These are phyloP conservation scores for Tridacna gigas DNA, from an alignment of 2,888 invertebrate species.

Conservation along the genomic window DNA sequence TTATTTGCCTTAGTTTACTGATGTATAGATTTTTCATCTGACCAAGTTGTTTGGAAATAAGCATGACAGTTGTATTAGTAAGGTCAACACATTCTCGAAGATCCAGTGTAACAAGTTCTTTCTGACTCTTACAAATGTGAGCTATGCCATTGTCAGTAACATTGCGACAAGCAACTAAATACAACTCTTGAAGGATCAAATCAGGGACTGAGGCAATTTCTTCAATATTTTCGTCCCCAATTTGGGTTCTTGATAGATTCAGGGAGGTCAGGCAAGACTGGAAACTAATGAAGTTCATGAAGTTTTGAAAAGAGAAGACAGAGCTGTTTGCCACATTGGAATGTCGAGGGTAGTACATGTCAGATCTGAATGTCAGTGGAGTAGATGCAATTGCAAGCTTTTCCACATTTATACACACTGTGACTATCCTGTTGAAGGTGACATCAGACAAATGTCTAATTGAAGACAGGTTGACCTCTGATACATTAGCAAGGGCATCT, in stretches of 20 bases:
- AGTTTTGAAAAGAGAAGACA: slow-evolving; percentile 90
- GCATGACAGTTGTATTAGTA: slow-evolving; percentile 88
- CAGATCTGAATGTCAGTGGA: slow-evolving; percentile 90
- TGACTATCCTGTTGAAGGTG: slow-evolving; percentile 89
- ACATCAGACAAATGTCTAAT: slow-evolving; percentile 91
- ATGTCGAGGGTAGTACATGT: slow-evolving; percentile 86
- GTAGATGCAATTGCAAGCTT: slow-evolving; percentile 89
- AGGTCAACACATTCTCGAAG: slow-evolving; percentile 89
- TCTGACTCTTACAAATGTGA: slow-evolving; percentile 87
- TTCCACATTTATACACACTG: slow-evolving; percentile 88
- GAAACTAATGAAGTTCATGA: slow-evolving; percentile 87
- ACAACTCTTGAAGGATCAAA: slow-evolving; percentile 87
- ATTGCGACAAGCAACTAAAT: slow-evolving; percentile 88
- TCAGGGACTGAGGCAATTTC: slow-evolving; percentile 86
- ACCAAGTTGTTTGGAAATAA: slow-evolving; percentile 88
- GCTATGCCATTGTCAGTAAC: slow-evolving; percentile 88
- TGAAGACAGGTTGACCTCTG: slow-evolving; percentile 88
- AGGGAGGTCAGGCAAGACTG: slow-evolving; percentile 88
- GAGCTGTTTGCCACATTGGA: slow-evolving; percentile 87
- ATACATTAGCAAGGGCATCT: slow-evolving; percentile 85
- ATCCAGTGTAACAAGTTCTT: slow-evolving; percentile 87
- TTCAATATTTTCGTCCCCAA: slow-evolving; percentile 88
- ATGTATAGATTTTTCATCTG: slow-evolving; percentile 88
- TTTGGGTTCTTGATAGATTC: slow-evolving; percentile 89
- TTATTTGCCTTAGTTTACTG: slow-evolving; percentile 88